Conservation (phyloP, 2,113 vertebrate species). For the Indicator maculatus region DNA sequence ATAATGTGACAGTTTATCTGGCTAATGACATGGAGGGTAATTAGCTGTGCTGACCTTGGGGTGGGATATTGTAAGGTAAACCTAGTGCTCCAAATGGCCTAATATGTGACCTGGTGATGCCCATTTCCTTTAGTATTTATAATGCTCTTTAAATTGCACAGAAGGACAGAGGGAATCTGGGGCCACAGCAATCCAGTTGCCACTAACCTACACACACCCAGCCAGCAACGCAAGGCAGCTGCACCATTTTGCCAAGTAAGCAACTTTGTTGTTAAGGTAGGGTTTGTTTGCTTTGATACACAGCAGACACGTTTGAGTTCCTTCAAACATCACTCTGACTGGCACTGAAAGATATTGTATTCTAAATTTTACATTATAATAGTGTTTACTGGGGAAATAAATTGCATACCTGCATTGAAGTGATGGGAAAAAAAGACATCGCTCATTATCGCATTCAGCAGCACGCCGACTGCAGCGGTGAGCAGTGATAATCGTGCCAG, state of each 20-base stretch:
- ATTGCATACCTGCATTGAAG: constrained; percentile 62
- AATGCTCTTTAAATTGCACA: not conserved
- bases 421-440: constrained; percentile 52
- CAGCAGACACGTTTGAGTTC: constrained; percentile 55
- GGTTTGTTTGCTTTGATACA: constrained; percentile 68
- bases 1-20: not conserved
- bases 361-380: constrained; percentile 74
- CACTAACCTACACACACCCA: not conserved
- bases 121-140: not conserved
- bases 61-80: not conserved
- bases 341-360: constrained; percentile 71
- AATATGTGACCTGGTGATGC: fast-evolving
- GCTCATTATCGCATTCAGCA: constrained; percentile 62
- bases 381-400: constrained; percentile 72
- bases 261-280: constrained; percentile 59
- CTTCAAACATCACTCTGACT: constrained; percentile 68
- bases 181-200: not conserved
- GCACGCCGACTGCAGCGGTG: constrained; percentile 40
- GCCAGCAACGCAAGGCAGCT: constrained; percentile 21
- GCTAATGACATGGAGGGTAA: not conserved
- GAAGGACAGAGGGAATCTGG: not conserved
- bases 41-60: not conserved
- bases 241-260: constrained; percentile 55
- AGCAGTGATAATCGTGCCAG: constrained; percentile 47
- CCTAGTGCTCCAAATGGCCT: not conserved